These are phyloP conservation scores for Cephalopterus ornatus DNA, from an alignment of 2,113 vertebrate genomes.

Conservation along the genomic window DNA sequence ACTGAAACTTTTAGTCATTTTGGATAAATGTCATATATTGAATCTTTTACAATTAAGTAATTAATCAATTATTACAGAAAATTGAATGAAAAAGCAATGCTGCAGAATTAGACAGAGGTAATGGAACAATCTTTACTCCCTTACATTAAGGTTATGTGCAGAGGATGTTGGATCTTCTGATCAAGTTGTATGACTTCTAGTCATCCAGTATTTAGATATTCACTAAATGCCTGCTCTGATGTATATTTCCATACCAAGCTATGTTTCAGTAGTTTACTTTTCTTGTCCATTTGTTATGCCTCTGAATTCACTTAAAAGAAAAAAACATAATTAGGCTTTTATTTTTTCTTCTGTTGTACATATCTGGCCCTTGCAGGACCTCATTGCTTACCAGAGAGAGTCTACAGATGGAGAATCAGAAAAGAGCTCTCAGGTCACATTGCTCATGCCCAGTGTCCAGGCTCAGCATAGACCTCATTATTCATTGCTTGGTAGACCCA, in stretches of 20 bases:
- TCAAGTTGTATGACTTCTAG: neutral
- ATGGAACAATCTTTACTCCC: neutral
- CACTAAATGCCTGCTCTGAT: neutral
- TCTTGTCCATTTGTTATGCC: neutral
- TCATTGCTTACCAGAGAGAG: neutral
- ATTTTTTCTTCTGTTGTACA: neutral
- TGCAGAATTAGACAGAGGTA: neutral
- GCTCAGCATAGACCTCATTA: neutral
- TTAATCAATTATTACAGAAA: neutral
- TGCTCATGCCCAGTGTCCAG: neutral
- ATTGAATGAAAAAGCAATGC: neutral
- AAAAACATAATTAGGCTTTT: neutral
- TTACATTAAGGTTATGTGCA: neutral
- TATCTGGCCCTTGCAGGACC: neutral
- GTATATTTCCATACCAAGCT: neutral
- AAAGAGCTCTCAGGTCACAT: neutral
- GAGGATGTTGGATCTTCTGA: neutral
- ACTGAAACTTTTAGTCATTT: neutral
- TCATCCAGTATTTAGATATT: neutral
- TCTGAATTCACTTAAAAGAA: neutral
- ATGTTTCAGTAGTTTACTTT: neutral
- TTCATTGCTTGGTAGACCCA: neutral
- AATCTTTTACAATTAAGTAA: neutral
- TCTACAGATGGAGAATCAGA: neutral
- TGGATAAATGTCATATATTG: neutral